Percentiles rank a stretch among this genome's conserved stretches.
Evolutionary conservation across 2,113 vertebrate species (phyloP).

Genomic region (Antechinus stuartii): DNA sequence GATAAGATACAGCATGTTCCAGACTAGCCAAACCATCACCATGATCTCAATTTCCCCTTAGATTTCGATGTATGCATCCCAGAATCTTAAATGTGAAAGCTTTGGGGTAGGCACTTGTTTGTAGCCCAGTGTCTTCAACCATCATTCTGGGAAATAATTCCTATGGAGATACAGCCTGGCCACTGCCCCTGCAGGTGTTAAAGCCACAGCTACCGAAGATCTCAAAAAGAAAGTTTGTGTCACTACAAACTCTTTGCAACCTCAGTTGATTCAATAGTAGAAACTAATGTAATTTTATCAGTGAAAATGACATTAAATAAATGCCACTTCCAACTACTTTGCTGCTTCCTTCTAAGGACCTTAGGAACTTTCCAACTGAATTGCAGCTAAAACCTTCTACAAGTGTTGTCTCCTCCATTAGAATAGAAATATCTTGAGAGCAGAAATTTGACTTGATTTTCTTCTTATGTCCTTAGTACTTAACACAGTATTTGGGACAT

Average conservation of each 20-base stretch:
- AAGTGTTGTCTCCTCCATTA: background rate
- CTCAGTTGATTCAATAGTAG: background rate
- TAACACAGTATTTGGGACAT: background rate
- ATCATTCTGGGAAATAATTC: too few species aligned
- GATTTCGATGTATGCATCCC: background rate
- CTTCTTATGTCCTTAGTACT: background rate
- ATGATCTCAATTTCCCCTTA: background rate
- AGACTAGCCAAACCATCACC: background rate
- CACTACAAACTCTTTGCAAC: background rate
- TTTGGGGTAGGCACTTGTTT: background rate
- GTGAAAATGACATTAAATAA: background rate
- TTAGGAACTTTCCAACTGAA: background rate
- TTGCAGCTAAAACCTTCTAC: background rate
- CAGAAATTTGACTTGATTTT: background rate
- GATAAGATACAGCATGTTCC: background rate
- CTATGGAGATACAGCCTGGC: background rate
- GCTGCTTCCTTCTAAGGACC: background rate
- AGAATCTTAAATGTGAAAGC: background rate
- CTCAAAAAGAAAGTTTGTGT: background rate
- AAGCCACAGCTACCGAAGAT: background rate
- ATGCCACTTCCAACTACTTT: background rate
- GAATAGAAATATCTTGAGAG: background rate
- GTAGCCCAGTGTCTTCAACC: background rate
- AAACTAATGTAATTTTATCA: background rate
- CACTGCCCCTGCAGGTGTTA: background rate